Evolutionary conservation across 2,888 invertebrate genomes (phyloP), one percentile per base, ranked within the genome.

Genomic region (Pristionchus japonicus): DNA sequence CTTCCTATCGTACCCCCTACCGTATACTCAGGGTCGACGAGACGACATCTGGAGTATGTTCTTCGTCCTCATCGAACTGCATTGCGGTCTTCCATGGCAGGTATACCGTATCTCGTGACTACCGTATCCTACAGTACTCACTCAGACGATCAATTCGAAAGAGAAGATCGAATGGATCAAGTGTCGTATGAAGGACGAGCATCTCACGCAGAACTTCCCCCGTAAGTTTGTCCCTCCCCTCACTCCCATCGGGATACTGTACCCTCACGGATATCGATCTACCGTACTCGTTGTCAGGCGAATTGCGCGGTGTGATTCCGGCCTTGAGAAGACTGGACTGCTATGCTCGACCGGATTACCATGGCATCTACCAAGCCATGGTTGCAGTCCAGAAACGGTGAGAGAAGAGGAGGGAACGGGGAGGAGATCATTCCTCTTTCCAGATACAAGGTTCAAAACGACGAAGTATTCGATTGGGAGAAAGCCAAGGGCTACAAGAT

Each of bases 11-110:
- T 80, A 80, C 27, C 31, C n/a, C 52, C 0, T 82, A 49, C 23
- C 49, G 31, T 82, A 40, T 1, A 13, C n/a, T 49, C 70, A 86
- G 86, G 86, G 86, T 3, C 49, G 86, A 7, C 70, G 86, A 0
- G 86, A 86, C 49, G 90, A 91, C 31, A 80, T 91, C 17, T 90
- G 90, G 90, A 89, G 90, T 20, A 88, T 90, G 49, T 82, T 91
- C 49, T 91, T 86, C 88, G 90, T 90, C 23, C 86, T 90, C 40
- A 93, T 93, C 88, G 92, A 92, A 87, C 82, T 98, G 97, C 94
- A 97, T 97, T 92, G 92, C 77, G 92, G 92, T 0, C 91, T 93
- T 27, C 93, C 93, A 57, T 93, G 93, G 93, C 93, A 93, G 85
- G 85, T 85, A 15, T 52, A 40, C 17, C 11, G 34, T 80, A 34